Evolutionary conservation across 2,888 invertebrate species (phyloP).

Genomic region (Chrysolina oricalcia): DNA sequence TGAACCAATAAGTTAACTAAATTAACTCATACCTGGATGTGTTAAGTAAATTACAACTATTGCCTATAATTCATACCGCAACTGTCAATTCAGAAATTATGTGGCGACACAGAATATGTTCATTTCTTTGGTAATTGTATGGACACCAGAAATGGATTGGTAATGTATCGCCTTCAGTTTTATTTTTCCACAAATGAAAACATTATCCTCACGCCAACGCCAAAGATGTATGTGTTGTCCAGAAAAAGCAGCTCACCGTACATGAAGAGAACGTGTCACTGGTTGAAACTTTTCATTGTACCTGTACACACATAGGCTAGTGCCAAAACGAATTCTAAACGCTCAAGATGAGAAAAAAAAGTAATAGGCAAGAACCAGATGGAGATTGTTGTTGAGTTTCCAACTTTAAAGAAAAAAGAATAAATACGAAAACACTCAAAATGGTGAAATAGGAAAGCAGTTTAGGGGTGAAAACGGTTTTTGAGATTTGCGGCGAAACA

Average conservation of each 20-base stretch:
- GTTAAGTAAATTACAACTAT: slow-evolving; percentile 54
- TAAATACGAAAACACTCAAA: no score
- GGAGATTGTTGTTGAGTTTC: no score
- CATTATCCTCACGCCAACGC: not conserved
- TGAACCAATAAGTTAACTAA: slow-evolving; percentile 53
- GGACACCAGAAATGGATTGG: not conserved
- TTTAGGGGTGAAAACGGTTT: no score
- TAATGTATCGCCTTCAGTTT: not conserved
- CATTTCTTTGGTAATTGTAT: slow-evolving; percentile 44
- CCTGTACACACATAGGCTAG: not conserved
- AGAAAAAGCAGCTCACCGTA: not conserved
- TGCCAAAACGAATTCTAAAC: no score
- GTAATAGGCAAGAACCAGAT: no score
- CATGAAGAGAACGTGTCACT: no score
- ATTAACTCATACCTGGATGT: slow-evolving; percentile 52
- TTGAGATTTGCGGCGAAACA: no score
- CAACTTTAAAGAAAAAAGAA: no score
- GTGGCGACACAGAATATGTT: slow-evolving; percentile 46
- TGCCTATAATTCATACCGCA: slow-evolving; percentile 46
- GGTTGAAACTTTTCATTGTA: not conserved
- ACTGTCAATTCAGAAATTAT: slow-evolving; percentile 53
- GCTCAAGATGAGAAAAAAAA: no score
- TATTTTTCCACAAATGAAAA: not conserved
- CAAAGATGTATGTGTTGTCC: not conserved
- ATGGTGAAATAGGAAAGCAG: no score